Evolutionary conservation across 2,888 invertebrate genomes (phyloP).

Genomic region (Spisula subtruncata): DNA sequence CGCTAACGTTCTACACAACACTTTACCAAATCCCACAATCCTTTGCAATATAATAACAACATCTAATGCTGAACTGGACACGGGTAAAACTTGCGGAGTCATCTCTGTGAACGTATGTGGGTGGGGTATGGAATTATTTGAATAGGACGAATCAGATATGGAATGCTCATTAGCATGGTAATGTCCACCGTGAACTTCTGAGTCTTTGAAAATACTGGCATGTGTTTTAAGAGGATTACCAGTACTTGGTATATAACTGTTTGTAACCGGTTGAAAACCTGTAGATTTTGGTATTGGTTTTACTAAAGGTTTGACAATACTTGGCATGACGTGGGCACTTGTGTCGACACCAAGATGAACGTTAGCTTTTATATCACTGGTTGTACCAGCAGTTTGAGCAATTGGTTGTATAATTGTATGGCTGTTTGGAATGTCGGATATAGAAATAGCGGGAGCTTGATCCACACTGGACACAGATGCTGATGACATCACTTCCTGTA

Average conservation of each 20-base stretch:
- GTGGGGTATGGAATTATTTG: slow-evolving; percentile 61
- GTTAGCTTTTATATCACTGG: neutral
- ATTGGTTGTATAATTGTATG: slow-evolving; percentile 40
- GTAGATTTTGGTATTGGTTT: neutral
- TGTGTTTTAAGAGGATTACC: slow-evolving; percentile 38
- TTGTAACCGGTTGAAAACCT: neutral
- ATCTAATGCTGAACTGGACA: slow-evolving; percentile 81
- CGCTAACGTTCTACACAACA: slow-evolving; percentile 74
- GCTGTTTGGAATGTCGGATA: slow-evolving; percentile 37
- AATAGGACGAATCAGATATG: slow-evolving; percentile 57
- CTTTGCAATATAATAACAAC: slow-evolving; percentile 80
- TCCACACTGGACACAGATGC: slow-evolving; percentile 30
- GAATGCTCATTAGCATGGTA: slow-evolving; percentile 48
- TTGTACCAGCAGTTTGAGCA: neutral
- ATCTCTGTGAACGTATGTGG: slow-evolving; percentile 32
- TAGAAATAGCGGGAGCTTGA: slow-evolving; percentile 41
- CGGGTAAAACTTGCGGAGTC: slow-evolving; percentile 67
- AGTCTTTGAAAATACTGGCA: slow-evolving; percentile 36
- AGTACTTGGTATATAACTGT: neutral
- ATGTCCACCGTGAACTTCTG: slow-evolving; percentile 28
- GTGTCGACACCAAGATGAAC: neutral
- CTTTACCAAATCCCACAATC: slow-evolving; percentile 74
- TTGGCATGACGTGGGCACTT: neutral
- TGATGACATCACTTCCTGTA: slow-evolving; percentile 67
- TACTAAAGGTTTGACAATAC: neutral